Conservation (phyloP, 2,797 vertebrate species). For the Tolypeutes matacus region DNA sequence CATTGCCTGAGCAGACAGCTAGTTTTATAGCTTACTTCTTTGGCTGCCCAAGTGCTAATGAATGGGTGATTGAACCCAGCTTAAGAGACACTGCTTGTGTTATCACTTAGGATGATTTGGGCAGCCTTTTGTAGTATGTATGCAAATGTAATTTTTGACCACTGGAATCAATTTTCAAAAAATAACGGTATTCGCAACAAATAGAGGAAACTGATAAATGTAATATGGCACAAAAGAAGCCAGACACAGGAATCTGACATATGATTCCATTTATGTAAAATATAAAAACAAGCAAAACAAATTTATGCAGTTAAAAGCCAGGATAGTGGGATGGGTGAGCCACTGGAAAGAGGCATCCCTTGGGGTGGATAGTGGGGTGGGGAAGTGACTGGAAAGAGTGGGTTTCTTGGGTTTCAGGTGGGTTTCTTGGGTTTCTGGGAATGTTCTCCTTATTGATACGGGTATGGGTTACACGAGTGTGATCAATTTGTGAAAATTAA, state of each 20-base stretch:
- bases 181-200: not conserved
- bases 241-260: not conserved
- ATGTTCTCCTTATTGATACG: not conserved
- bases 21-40: not conserved
- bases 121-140: not conserved
- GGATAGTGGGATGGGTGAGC: too few relatives aligned
- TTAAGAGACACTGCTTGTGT: not conserved
- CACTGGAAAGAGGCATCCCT: not conserved
- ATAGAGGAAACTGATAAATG: not conserved
- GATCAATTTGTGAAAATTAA: not conserved
- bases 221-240: not conserved
- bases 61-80: not conserved
- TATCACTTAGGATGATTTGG: not conserved
- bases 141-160: not conserved
- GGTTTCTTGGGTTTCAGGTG: too few relatives aligned
- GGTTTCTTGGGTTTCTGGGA: not conserved
- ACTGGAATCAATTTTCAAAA: constrained; percentile 23
- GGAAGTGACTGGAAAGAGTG: not conserved
- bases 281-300: not conserved
- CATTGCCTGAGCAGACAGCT: not conserved
- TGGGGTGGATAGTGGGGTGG: too few relatives aligned
- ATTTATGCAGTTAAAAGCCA: not conserved
- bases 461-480: not conserved
- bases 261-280: not conserved
- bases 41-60: not conserved